Evolutionary conservation across 2,888 invertebrate species (phyloP).

Genomic region (Anticlea derivata): DNA sequence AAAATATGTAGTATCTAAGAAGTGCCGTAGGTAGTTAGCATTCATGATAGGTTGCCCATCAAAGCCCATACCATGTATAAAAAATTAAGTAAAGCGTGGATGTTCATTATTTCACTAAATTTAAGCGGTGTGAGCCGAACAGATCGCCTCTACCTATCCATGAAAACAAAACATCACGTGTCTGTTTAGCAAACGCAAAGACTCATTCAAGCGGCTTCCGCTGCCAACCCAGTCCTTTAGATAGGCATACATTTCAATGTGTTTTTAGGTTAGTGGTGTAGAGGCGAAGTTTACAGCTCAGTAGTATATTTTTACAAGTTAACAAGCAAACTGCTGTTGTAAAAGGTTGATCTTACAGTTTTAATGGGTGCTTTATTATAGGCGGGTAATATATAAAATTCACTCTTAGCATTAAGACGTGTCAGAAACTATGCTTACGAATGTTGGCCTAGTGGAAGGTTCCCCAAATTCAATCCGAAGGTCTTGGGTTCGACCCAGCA

Average conservation of each 20-base stretch:
- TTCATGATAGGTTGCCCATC: no score
- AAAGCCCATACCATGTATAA: no score
- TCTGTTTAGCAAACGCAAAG: no score
- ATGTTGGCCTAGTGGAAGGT: not conserved
- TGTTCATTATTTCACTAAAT: no score
- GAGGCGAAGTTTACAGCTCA: conserved; percentile 19
- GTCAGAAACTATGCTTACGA: not conserved
- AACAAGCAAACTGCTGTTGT: conserved; percentile 20
- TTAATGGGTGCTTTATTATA: not conserved
- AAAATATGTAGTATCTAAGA: no score
- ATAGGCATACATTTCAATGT: not conserved
- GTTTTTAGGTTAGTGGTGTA: conserved; percentile 32
- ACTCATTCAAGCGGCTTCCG: not conserved
- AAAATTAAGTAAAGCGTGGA: no score
- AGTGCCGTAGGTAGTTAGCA: no score
- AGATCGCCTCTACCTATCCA: no score
- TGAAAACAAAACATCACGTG: no score
- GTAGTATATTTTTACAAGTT: conserved; percentile 34
- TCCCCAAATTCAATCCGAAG: no score
- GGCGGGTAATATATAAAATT: not conserved
- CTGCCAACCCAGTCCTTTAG: conserved; percentile 6
- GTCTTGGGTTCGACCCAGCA: no score
- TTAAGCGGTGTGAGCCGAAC: no score
- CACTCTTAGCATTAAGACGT: not conserved
- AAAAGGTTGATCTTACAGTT: conserved; percentile 2